Evolutionary conservation across 2,797 vertebrate species (phyloP).

Genomic region (Eidolon dupreanum): DNA sequence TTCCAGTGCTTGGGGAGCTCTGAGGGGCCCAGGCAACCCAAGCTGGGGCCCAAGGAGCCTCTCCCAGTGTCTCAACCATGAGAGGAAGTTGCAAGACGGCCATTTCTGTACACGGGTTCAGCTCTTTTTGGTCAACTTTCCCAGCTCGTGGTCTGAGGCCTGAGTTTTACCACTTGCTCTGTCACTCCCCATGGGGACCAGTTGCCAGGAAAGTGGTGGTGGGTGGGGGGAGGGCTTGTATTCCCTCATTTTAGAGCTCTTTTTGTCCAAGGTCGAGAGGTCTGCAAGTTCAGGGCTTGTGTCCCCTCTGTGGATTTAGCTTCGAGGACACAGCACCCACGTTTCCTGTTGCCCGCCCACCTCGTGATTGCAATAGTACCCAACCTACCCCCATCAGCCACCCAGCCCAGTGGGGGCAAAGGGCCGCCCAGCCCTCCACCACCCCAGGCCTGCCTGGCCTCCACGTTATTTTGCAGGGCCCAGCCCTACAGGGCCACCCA

Average conservation of each 20-base stretch:
- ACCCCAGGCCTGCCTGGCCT: neutral
- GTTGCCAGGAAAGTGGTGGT: neutral
- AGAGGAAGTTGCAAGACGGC: constrained; percentile 81
- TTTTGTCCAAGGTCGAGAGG: neutral
- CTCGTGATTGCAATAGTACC: constrained; percentile 23
- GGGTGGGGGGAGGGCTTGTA: neutral
- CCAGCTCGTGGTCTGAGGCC: constrained; percentile 34
- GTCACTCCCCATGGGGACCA: neutral
- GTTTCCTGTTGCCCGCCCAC: constrained; percentile 40
- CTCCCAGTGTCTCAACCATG: constrained; percentile 75
- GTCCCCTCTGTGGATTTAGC: neutral
- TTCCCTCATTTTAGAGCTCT: neutral
- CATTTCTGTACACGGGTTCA: constrained; percentile 46
- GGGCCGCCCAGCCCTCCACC: neutral
- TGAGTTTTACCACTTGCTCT: neutral
- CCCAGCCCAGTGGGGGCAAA: neutral
- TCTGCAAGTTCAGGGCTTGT: neutral
- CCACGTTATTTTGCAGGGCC: neutral
- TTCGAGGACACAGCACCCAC: neutral
- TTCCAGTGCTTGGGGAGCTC: neutral
- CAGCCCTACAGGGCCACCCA: neutral
- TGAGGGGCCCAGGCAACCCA: neutral
- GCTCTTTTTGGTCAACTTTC: constrained; percentile 46
- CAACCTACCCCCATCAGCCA: neutral
- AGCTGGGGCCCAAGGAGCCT: constrained; percentile 54